phyloP scores from a whole-genome alignment of 1,140 invertebrate genomes.

The Cotesia chilonis region DNA sequence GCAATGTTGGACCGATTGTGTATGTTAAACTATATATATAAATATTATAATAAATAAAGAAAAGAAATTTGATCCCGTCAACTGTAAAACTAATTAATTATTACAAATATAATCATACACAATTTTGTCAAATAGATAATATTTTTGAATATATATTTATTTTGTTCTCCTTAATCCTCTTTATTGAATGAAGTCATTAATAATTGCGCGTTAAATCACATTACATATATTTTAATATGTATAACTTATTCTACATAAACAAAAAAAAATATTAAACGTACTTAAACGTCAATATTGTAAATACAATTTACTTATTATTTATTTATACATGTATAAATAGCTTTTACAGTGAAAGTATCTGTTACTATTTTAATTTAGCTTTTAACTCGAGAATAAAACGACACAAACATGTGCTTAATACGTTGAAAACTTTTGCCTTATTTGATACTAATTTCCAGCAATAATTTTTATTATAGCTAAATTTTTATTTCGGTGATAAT shows the following conservation, averaged over 20 bases:
- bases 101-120: slow-evolving; percentile 23
- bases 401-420: too few species aligned
- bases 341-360: too few species aligned
- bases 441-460: neutral
- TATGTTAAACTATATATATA: neutral
- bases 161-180: neutral
- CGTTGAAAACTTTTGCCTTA: too few species aligned
- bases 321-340: too few species aligned
- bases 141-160: neutral
- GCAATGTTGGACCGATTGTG: neutral
- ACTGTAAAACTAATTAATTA: slow-evolving; percentile 24
- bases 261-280: too few species aligned
- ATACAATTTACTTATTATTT: too few species aligned
- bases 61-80: neutral
- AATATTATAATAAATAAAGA: neutral
- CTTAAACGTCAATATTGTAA: too few species aligned
- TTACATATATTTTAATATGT: too few species aligned
- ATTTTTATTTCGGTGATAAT: neutral
- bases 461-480: neutral
- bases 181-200: neutral
- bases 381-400: too few species aligned
- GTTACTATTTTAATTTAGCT: too few species aligned
- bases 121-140: slow-evolving; percentile 5
- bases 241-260: too few species aligned
- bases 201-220: neutral